Evolutionary conservation across 2,888 invertebrate species (phyloP), one percentile per base, ranked within the genome.

Genomic region (Dusona sp.): DNA sequence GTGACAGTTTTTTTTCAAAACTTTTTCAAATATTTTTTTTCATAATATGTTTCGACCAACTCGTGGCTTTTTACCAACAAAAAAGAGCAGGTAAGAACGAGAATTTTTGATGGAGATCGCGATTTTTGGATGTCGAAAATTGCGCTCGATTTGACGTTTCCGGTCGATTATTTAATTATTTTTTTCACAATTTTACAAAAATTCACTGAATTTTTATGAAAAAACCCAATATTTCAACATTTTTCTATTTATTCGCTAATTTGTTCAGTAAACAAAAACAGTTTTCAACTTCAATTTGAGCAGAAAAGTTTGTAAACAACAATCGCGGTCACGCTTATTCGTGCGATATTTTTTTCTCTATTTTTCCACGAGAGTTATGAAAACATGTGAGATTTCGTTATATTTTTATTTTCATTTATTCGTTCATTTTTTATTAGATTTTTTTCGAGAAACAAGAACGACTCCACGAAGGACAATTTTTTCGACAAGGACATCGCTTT

Each of bases 401-500:
- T n/a, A 3, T 19, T n/a, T n/a, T 29, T n/a, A 61, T n/a, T 42
- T 57, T 48, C 3, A 25, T 42, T 13, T 1, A 25, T 19, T 51
- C 3, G 19, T 42, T 38, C 11, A 8, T 65, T 29, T n/a, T 19
- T 57, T 72, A 36, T 68, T 36, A 83, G 88, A 77, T 78, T 78
- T 77, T 84, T 88, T 22, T 84, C 79, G 36, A 85, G 85, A 77
- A 87, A 86, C 29, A 88, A 83, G 36, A 90, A 86, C 67, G 88
- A 88, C 73, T 86, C 89, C 0, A 77, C 33, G 19, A 88, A 84
- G 16, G 84, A 89, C 57, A 89, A 89, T 70, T 88, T 88, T 70
- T 78, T 75, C 48, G 87, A 88, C 68, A 88, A 86, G 73, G 81
- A 88, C 29, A 77, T 91, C 13, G 91, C 90, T 7, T 91, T 88